These are phyloP conservation scores for Drosophila littoralis DNA, from an alignment of 1,140 invertebrate genomes.

Conservation along the genomic window DNA sequence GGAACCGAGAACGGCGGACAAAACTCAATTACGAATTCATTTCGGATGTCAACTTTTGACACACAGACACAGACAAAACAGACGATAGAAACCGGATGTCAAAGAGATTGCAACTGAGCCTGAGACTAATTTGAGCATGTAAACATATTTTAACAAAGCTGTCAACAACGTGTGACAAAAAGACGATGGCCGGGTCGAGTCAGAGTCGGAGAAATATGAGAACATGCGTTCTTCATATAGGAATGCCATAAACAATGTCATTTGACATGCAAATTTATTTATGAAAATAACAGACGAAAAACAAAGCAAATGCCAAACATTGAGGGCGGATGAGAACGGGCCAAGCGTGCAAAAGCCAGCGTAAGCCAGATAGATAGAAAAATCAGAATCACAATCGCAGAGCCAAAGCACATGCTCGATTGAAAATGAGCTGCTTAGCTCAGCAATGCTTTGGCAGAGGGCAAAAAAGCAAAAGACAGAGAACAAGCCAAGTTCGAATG, in stretches of 20 bases:
- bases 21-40: slow-evolving; percentile 83
- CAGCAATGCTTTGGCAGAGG: slow-evolving; percentile 46
- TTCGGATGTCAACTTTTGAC: slow-evolving; percentile 73
- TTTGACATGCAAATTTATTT: slow-evolving; percentile 83
- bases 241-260: slow-evolving; percentile 82
- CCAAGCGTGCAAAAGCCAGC: not conserved
- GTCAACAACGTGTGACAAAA: slow-evolving; percentile 76
- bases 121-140: slow-evolving; percentile 77
- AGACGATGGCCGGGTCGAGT: slow-evolving; percentile 29
- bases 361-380: slow-evolving; percentile 40
- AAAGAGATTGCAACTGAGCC: slow-evolving; percentile 20
- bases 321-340: no score
- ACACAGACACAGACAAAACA: slow-evolving; percentile 26
- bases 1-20: slow-evolving; percentile 46
- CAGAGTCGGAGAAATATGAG: slow-evolving; percentile 63
- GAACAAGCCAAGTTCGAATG: slow-evolving; percentile 31
- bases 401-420: slow-evolving; percentile 54
- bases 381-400: slow-evolving; percentile 48
- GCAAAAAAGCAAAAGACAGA: slow-evolving; percentile 19
- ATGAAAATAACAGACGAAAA: slow-evolving; percentile 77
- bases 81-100: slow-evolving; percentile 13
- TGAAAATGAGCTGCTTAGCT: slow-evolving; percentile 78
- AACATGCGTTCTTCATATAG: slow-evolving; percentile 63
- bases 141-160: slow-evolving; percentile 83
- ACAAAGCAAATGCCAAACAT: slow-evolving; percentile 41